Evolutionary conservation across 2,113 vertebrate species (phyloP).

Genomic region (Mirza zaza): DNA sequence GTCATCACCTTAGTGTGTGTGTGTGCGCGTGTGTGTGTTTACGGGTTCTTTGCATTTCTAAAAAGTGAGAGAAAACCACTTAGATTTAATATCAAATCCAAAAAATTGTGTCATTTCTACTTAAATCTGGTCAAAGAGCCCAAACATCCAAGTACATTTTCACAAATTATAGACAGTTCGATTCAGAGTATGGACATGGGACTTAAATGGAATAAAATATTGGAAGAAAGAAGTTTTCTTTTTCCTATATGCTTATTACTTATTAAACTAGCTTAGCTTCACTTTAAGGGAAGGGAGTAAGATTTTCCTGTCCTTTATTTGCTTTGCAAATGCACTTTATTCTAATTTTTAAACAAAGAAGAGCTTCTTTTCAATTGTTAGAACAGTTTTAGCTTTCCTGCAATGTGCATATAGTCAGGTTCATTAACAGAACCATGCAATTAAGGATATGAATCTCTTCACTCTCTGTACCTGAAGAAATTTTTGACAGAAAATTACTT

Average conservation of each 20-base stretch:
- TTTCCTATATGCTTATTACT: neutral
- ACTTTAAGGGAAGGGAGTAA: neutral
- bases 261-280: neutral
- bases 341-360: neutral
- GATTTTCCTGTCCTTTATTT: neutral
- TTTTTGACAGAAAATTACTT: conserved; percentile 38
- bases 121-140: neutral
- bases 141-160: conserved; percentile 23
- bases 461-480: conserved; percentile 27
- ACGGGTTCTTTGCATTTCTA: neutral
- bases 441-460: neutral
- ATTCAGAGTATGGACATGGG: neutral
- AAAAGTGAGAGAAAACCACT: neutral
- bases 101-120: neutral
- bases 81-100: neutral
- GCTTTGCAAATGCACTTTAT: neutral
- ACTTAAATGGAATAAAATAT: neutral
- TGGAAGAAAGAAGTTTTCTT: neutral
- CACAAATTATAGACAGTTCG: neutral
- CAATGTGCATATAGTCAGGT: neutral
- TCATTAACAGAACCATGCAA: neutral
- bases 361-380: neutral
- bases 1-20: neutral
- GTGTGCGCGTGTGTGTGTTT: too few species aligned
- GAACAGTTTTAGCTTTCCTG: neutral